phyloP scores from a whole-genome alignment of 1,140 invertebrate species.

The Portunus trituberculatus region DNA sequence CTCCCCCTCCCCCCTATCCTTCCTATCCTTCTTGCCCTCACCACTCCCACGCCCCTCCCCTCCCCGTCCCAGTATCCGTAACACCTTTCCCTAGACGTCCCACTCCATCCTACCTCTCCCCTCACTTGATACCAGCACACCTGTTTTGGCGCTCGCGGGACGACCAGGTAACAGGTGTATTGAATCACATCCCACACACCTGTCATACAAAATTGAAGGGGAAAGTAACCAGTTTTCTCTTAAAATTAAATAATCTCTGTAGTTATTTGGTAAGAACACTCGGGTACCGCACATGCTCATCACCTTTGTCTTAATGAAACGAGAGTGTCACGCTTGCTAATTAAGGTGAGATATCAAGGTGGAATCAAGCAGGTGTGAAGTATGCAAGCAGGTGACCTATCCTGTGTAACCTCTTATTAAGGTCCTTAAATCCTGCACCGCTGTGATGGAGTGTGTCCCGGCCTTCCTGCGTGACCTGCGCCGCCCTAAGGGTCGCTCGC shows the following conservation, averaged over 20 bases:
- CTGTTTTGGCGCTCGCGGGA: not conserved
- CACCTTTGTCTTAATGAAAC: not conserved
- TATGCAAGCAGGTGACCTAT: slow-evolving; percentile 21
- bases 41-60: not conserved
- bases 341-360: not conserved
- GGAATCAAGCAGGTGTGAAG: not conserved
- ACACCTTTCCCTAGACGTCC: not conserved
- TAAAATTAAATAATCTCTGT: not conserved
- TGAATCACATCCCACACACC: not conserved
- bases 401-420: not conserved
- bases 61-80: not conserved
- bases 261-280: not conserved
- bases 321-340: not conserved
- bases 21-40: not conserved
- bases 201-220: not conserved
- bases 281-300: not conserved
- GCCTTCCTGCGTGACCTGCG: not conserved
- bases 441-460: not conserved
- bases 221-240: not conserved
- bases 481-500: not conserved
- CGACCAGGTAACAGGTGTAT: not conserved
- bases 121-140: not conserved
- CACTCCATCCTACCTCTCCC: not conserved
- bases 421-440: not conserved
- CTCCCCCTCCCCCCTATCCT: not conserved